Evolutionary conservation across 2,888 invertebrate genomes (phyloP).

Genomic region (Polymixis flavicincta): DNA sequence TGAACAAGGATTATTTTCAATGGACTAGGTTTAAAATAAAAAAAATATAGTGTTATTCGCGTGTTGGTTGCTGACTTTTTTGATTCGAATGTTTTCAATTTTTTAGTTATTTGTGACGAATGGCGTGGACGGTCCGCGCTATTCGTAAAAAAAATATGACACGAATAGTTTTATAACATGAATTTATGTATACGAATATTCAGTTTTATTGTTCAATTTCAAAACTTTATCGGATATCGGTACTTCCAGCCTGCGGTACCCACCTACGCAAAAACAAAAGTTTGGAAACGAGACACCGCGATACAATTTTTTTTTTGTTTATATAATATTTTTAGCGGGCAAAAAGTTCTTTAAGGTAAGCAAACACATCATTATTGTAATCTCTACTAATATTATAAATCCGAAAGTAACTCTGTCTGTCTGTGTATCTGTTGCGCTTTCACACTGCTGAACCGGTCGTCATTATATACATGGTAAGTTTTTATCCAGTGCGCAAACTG

Average conservation of each 20-base stretch:
- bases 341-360: too few species aligned
- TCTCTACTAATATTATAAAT: too few species aligned
- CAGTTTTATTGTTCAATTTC: background rate
- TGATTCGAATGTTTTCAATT: background rate
- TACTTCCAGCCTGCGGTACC: too few species aligned
- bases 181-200: background rate
- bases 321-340: background rate
- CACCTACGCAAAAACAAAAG: background rate
- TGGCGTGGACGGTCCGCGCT: background rate
- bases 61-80: conserved; percentile 10
- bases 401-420: too few species aligned
- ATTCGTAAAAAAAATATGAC: too few species aligned
- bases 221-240: background rate
- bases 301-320: background rate
- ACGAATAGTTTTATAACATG: background rate
- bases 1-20: conserved; percentile 36
- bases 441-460: too few species aligned
- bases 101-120: conserved; percentile 11
- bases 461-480: too few species aligned
- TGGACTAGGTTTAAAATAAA: conserved; percentile 29
- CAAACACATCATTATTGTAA: too few species aligned
- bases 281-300: background rate
- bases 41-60: conserved; percentile 9
- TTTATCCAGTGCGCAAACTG: too few species aligned
- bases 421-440: too few species aligned